These are phyloP conservation scores for Palythoa grandis DNA, from an alignment of 92 coral and sea anemone species.

Conservation along the genomic window DNA sequence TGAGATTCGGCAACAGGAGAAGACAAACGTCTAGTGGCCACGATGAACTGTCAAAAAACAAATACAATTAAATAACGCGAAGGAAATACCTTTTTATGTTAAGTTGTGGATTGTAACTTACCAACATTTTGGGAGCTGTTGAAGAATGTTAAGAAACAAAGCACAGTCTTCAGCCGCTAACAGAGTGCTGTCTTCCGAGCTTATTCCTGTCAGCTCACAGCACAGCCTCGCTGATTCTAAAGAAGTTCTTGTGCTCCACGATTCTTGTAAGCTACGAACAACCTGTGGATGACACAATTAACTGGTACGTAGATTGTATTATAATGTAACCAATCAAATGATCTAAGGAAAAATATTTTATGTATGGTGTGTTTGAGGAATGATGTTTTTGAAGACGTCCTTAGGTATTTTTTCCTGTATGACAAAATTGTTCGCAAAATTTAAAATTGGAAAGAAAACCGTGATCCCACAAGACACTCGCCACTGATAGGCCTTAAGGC, in stretches of 20 bases:
- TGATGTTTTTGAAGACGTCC: too few species aligned
- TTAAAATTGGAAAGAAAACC: too few species aligned
- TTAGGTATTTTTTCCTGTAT: too few species aligned
- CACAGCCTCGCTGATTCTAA: slow-evolving; percentile 67
- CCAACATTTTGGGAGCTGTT: slow-evolving; percentile 78
- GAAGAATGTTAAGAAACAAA: slow-evolving; percentile 80
- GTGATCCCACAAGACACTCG: too few species aligned
- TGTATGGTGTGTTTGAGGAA: too few species aligned
- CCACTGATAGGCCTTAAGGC: too few species aligned
- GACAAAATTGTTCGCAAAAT: too few species aligned
- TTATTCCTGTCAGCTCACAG: slow-evolving; percentile 72
- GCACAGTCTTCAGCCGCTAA: slow-evolving; percentile 58
- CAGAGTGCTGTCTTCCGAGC: slow-evolving; percentile 21
- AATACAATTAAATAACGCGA: neutral
- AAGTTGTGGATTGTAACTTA: slow-evolving; percentile 14
- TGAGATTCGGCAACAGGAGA: slow-evolving; percentile 74
- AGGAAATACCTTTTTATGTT: too few species aligned
- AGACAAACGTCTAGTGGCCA: slow-evolving; percentile 79
- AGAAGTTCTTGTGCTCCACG: slow-evolving; percentile 71
- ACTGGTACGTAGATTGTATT: too few species aligned
- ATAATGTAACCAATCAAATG: too few species aligned
- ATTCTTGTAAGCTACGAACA: slow-evolving; percentile 68
- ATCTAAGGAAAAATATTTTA: too few species aligned
- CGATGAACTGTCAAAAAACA: slow-evolving; percentile 54
- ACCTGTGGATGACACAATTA: slow-evolving; percentile 32